Evolutionary conservation across 2,888 invertebrate genomes (phyloP), one percentile per base, ranked within the genome.

Genomic region (Isoperla grammatica): DNA sequence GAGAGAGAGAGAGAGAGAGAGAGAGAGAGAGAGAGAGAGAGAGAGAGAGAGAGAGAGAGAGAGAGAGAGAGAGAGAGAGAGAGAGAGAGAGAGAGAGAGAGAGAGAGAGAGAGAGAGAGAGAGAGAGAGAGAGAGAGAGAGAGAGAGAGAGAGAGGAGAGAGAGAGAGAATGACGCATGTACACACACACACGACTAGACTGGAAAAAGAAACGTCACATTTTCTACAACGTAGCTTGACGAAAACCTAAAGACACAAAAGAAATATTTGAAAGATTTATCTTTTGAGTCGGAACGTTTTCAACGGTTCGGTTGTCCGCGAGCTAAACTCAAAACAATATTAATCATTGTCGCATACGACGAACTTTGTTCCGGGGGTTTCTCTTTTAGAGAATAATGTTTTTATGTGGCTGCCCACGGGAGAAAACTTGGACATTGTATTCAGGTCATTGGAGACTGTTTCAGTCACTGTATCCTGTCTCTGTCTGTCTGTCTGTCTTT

Each of bases 251-350:
- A 43, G 56, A 58, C 57, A 50, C 45, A 56, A 19, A 56, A 61
- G 66, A 65, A 71, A 71, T 29, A 29, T 29, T 29, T 29, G 29
- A 29, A 29, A 29, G 29, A 29, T 29, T 29, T 29, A 29, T 29
- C 29, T 29, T 29, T 29, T 4, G 8, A 29, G 8, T 6, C 8
- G 29, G 29, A 29, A 29, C 5, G 29, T 6, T 29, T 29, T 29
- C 29, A 29, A 29, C 29, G 29, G 29, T 4, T n/a, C 29, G 4
- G 29, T 29, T 8, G 8, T 29, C 8, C 29, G 29, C 29, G 29
- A 29, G 29, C 29, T 29, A 29, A 29, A 29, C 29, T 29, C 5
- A 29, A 8, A 8, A 29, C 29, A 29, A 29, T n/a, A n/a, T 29
- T 29, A 29, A 29, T 29, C 29, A 29, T 6, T 29, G 29, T 29